Percentiles rank a stretch among this genome's conserved stretches.
Evolutionary conservation across 2,797 vertebrate genomes (phyloP).

Genomic region (Cuculus canorus): DNA sequence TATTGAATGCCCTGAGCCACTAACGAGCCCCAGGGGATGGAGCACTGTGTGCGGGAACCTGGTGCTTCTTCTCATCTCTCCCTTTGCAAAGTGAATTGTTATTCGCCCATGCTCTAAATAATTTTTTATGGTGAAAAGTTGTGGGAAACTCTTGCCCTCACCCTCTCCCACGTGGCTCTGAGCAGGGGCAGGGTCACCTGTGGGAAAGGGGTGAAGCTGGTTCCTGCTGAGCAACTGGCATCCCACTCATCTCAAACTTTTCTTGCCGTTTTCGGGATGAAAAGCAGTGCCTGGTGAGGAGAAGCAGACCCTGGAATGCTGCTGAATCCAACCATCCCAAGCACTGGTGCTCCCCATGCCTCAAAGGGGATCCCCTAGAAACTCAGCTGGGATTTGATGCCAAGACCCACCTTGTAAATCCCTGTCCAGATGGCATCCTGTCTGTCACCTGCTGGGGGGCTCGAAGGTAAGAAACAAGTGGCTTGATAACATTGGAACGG

Average conservation of each 20-base stretch:
- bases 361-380: neutral
- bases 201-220: neutral
- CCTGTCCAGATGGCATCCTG: rapidly evolving
- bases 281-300: neutral
- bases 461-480: neutral
- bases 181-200: neutral
- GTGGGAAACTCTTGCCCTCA: neutral
- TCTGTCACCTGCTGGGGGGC: neutral
- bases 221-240: neutral
- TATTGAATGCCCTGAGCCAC: neutral
- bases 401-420: neutral
- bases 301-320: too few species aligned
- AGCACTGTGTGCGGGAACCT: neutral
- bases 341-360: rapidly evolving
- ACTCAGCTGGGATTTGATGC: neutral
- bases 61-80: neutral
- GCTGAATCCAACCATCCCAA: neutral
- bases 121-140: neutral
- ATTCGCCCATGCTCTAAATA: neutral
- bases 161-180: neutral
- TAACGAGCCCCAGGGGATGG: neutral
- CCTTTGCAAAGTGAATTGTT: neutral
- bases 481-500: neutral
- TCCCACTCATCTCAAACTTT: neutral
- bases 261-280: neutral